Evolutionary conservation across 2,113 vertebrate species (phyloP).

Genomic region (Hydropotes inermis): DNA sequence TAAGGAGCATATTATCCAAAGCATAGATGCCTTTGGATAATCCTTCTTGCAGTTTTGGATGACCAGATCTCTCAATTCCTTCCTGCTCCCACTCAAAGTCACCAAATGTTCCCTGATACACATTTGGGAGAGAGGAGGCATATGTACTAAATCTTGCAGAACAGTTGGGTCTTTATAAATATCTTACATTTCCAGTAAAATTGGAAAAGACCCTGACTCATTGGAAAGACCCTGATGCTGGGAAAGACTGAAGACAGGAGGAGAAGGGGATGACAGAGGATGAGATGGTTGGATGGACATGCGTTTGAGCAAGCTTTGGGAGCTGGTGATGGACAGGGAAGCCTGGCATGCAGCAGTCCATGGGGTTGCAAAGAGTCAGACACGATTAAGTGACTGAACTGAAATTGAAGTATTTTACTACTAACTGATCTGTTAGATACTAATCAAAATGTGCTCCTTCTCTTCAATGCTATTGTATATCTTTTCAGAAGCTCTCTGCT

Average conservation of each 20-base stretch:
- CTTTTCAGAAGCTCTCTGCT: conserved; percentile 9
- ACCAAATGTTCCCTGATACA: background rate
- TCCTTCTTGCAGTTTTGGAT: background rate
- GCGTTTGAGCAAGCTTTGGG: background rate
- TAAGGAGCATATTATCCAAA: background rate
- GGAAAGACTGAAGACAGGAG: background rate
- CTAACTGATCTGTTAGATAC: background rate
- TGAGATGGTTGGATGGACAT: background rate
- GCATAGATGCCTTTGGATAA: background rate
- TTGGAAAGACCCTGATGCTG: background rate
- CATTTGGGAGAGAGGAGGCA: background rate
- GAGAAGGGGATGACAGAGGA: background rate
- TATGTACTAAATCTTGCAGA: background rate
- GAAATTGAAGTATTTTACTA: background rate
- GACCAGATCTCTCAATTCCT: background rate
- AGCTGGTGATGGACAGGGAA: background rate
- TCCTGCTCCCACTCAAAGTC: background rate
- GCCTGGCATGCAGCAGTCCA: background rate
- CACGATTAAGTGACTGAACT: background rate
- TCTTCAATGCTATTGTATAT: background rate
- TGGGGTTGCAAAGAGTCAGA: background rate
- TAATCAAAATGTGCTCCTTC: conserved; percentile 14
- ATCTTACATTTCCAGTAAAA: background rate
- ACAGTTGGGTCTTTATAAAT: background rate
- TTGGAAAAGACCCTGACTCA: background rate